Base-by-base conservation (phyloP, 37 sponge, comb jelly and placozoan genomes). In the Corticium candelabrum region DNA sequence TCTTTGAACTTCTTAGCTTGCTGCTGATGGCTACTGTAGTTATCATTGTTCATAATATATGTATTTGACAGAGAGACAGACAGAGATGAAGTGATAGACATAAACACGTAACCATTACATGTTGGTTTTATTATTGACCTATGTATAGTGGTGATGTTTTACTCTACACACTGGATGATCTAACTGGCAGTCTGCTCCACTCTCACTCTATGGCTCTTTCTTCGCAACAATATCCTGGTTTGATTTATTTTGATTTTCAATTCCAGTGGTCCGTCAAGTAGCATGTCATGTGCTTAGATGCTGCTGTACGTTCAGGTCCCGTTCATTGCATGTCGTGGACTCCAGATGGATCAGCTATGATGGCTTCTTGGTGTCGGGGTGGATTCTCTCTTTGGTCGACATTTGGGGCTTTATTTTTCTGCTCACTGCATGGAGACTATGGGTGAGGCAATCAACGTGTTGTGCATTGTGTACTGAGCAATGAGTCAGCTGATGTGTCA, bases 241-340 rank as follows among this genome's bases (percentile, higher is more conserved):
- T 27, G 62, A 50, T 11, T 27, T 27, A 50, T 11, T 21, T 27
- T 27, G 62, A 50, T 11, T 27, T 27, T 27, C 11, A 50, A 50
- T 11, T 27, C 15, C 11, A 50, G 21, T 11, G 21, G 21, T 50
- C 21, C 62, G 62, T 50, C 62, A 27, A 11, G 21, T 27, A 27
- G 11, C 11, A 27, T 50, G 15, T 50, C 21, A 50, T 50, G 15
- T 21, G 11, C 21, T 50, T 21, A 50, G 62, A 70, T 34, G 73
- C 73, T 29, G 33, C 7, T 32, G 31, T 70, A 35, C 73, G 31
- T 15, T 15, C 31, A 5, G 73, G 73, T 5, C 29, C 73, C 5
- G 73, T 70, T 32, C 7, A 70, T 4, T 70, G 73, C 73, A 4
- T 70, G 31, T 5, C 7, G 73, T 70, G 73, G 73, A 29, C 35